These are phyloP conservation scores for Neoseiulus cucumeris DNA, from an alignment of 1,140 invertebrate species.

Conservation along the genomic window DNA sequence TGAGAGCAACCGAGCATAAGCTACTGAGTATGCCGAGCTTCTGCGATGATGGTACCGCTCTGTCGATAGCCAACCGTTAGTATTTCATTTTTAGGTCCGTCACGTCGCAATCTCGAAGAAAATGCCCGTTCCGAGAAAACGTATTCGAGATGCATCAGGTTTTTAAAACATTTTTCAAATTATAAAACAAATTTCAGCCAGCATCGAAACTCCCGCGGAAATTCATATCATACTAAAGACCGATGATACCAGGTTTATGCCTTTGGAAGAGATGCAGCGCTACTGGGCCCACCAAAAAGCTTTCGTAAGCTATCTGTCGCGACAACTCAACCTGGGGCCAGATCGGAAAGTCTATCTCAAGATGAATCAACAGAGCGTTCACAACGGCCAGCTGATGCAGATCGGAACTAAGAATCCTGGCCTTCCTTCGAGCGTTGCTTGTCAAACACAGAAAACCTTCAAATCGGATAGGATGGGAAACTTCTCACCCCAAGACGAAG, in stretches of 20 bases:
- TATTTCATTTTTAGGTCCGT: no score
- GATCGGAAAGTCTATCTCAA: background rate
- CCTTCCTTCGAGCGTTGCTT: background rate
- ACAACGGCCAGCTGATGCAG: background rate
- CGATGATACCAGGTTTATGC: background rate
- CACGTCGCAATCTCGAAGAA: no score
- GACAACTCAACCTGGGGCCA: background rate
- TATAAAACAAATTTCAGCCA: background rate
- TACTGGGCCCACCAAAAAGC: conserved; percentile 3
- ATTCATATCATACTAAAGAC: background rate
- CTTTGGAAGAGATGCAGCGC: background rate
- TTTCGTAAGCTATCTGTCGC: background rate
- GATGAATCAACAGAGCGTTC: background rate
- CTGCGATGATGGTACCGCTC: background rate
- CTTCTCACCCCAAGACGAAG: background rate
- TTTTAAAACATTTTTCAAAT: no score
- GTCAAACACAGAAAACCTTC: background rate
- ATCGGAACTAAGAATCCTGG: background rate
- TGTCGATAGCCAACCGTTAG: conserved; percentile 3
- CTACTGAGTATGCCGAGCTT: conserved; percentile 2
- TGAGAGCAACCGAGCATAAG: background rate
- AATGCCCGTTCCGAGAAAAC: no score
- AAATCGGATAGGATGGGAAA: background rate
- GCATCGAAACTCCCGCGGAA: background rate
- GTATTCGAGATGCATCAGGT: no score